A percentile compares a stretch with the other conserved stretches of the same genome.
phyloP scores from a whole-genome alignment of 2,113 vertebrate species.

The Eulemur rufifrons region DNA sequence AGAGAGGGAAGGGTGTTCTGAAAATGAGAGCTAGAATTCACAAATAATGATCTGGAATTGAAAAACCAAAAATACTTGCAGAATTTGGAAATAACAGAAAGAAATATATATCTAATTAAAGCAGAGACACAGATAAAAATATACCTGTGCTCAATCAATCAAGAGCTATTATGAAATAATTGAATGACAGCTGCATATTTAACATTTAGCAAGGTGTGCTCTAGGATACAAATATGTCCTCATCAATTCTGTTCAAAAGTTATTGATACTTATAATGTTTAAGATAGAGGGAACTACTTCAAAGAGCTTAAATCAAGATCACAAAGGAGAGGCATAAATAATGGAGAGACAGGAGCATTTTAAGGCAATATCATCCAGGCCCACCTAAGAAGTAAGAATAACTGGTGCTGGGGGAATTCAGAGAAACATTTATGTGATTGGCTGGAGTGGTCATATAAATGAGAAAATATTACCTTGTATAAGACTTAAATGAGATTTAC shows the following conservation, averaged over 20 bases:
- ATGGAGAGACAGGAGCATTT: constrained; percentile 11
- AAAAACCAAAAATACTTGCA: constrained; percentile 31
- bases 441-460: background rate
- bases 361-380: background rate
- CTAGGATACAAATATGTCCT: constrained; percentile 15
- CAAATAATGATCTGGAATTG: background rate
- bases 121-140: constrained; percentile 13
- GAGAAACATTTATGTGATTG: background rate
- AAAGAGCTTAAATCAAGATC: constrained; percentile 48
- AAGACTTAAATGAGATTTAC: background rate
- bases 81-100: constrained; percentile 12
- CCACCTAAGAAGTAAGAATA: background rate
- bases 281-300: background rate
- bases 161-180: background rate
- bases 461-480: background rate
- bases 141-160: constrained; percentile 33
- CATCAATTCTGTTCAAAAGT: constrained; percentile 49
- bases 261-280: background rate
- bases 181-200: constrained; percentile 58
- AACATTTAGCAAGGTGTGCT: background rate
- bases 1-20: background rate
- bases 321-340: constrained; percentile 29
- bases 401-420: background rate
- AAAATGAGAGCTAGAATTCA: background rate
- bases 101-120: constrained; percentile 15